Evolutionary conservation across 2,797 vertebrate species (phyloP).

Genomic region (Phrynocephalus guinanensis): DNA sequence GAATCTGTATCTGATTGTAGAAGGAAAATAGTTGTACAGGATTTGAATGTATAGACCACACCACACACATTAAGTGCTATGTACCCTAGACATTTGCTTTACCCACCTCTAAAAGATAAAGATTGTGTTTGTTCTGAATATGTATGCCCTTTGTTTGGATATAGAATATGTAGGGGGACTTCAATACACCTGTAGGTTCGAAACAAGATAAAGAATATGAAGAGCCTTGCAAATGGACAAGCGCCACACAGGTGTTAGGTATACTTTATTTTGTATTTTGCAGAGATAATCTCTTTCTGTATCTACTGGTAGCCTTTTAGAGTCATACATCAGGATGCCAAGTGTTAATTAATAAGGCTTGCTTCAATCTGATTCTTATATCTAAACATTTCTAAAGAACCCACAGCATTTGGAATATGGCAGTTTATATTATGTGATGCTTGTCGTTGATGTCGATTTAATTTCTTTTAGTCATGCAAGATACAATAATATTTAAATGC

Average conservation of each 20-base stretch:
- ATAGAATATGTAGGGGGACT: no score
- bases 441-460: not conserved
- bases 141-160: no score
- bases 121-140: no score
- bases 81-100: no score
- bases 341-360: not conserved
- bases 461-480: not conserved
- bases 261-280: not conserved
- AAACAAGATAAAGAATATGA: not conserved
- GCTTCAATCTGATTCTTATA: conserved; percentile 11
- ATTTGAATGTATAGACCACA: no score
- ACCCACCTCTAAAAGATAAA: no score
- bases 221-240: not conserved
- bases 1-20: no score
- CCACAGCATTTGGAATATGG: not conserved
- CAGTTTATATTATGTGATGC: conserved; percentile 42
- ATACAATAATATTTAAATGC: fast-evolving
- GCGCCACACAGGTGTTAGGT: not conserved
- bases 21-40: no score
- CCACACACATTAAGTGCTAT: no score
- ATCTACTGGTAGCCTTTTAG: conserved; percentile 7
- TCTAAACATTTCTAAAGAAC: not conserved
- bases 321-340: not conserved
- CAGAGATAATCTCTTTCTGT: not conserved
- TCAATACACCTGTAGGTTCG: not conserved